Conservation (phyloP, 2,888 invertebrate genomes). For the Apomyelois bistriatella region DNA sequence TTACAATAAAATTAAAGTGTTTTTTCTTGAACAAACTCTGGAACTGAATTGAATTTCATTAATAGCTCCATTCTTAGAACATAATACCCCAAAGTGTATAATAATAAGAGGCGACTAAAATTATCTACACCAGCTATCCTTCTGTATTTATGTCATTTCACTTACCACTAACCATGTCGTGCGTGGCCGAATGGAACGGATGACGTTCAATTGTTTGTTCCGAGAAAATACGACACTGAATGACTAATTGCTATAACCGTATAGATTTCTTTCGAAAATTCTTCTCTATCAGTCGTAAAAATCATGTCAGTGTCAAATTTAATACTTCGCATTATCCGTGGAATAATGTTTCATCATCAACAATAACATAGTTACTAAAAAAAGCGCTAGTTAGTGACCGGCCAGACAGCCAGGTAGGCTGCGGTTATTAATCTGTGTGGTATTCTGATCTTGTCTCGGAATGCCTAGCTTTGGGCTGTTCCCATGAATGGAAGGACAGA, state of each 20-base stretch:
- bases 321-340: no score
- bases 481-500: conserved; percentile 30
- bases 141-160: background rate
- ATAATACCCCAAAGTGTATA: no score
- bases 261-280: background rate
- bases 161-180: background rate
- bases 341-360: background rate
- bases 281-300: no score
- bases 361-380: background rate
- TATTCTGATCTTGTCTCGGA: conserved; percentile 44
- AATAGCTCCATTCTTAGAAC: no score
- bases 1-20: no score
- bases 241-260: conserved; percentile 5
- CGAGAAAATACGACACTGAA: conserved; percentile 37
- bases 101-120: no score
- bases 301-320: no score
- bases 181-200: conserved; percentile 33
- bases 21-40: no score
- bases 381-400: conserved; percentile 40
- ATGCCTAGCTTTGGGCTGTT: conserved; percentile 34
- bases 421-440: conserved; percentile 53
- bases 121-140: background rate
- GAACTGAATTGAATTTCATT: no score
- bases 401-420: conserved; percentile 40
- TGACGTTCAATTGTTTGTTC: conserved; percentile 43